Evolutionary conservation across 1,140 invertebrate genomes (phyloP).

Genomic region (Saccostrea glomerata): DNA sequence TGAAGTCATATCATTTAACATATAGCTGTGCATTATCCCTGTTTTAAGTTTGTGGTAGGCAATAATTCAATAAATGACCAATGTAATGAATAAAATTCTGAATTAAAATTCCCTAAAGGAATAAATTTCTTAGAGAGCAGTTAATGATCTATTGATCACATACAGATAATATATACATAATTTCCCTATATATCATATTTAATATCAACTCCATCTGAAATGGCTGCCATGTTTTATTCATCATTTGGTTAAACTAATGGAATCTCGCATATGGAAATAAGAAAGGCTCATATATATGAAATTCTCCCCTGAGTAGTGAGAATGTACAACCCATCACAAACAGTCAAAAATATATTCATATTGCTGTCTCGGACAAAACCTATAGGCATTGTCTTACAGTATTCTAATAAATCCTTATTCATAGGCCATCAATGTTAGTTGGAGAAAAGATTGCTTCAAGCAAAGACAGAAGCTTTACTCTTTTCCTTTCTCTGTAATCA

Average conservation of each 20-base stretch:
- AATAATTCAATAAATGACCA: not conserved
- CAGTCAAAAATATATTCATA: not conserved
- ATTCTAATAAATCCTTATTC: no score
- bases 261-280: not conserved
- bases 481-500: not conserved
- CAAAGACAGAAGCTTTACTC: not conserved
- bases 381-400: not conserved
- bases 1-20: not conserved
- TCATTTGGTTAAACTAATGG: not conserved
- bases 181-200: slow-evolving; percentile 30
- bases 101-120: not conserved
- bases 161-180: not conserved
- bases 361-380: not conserved
- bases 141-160: not conserved
- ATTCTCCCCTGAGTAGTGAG: not conserved
- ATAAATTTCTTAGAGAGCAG: slow-evolving; percentile 2
- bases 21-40: not conserved
- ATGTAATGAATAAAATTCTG: not conserved
- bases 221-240: slow-evolving; percentile 25
- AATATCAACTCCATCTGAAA: not conserved
- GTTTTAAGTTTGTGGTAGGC: not conserved
- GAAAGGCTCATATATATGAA: not conserved
- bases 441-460: not conserved
- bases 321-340: not conserved
- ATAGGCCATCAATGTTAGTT: not conserved